Evolutionary conservation across 2,888 invertebrate genomes (phyloP), one percentile per base, ranked within the genome.

Genomic region (Eupsilia transversa): DNA sequence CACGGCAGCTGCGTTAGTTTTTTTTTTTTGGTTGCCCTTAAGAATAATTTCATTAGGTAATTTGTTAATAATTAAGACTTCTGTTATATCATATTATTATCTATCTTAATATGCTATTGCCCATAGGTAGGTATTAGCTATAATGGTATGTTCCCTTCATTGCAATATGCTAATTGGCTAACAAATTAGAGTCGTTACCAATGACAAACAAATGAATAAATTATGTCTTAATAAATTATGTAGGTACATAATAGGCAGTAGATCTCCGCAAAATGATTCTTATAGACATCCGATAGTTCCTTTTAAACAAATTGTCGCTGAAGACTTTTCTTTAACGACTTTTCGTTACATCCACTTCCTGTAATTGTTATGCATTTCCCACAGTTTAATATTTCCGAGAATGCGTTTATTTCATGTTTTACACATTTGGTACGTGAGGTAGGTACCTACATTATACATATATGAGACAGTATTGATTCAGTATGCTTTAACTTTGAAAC

Each of bases 321-420:
- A 46, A 65, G 33, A 79, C n/a, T n/a, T n/a, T n/a, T n/a, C n/a
- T n/a, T n/a, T n/a, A n/a, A n/a, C n/a, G n/a, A n/a, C n/a, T n/a
- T n/a, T n/a, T 33, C 20, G 33, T 54, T 46, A 49, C n/a, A 35
- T 33, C 10, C 64, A 74, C 77, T 82, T 80, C 79, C 82, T 54
- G 43, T 41, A 59, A 56, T 77, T 84, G 73, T 78, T 57, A 60
- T 12, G 52, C 59, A 49, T 77, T 86, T 86, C 80, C 72, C 77
- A 81, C 56, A 30, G 46, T 57, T 60, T 52, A 57, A 54, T 82
- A 74, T 76, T 83, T 79, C 76, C 74, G 59, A 64, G 49, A 77
- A 72, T n/a, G n/a, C 43, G 20, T 38, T 72, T 20, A 60, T 70
- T 74, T 71, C 56, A 43, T 12, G 35, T 27, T 43, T 54, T 38